These are phyloP conservation scores for Stramonita haemastoma DNA, from an alignment of 2,888 invertebrate genomes.

Conservation along the genomic window DNA sequence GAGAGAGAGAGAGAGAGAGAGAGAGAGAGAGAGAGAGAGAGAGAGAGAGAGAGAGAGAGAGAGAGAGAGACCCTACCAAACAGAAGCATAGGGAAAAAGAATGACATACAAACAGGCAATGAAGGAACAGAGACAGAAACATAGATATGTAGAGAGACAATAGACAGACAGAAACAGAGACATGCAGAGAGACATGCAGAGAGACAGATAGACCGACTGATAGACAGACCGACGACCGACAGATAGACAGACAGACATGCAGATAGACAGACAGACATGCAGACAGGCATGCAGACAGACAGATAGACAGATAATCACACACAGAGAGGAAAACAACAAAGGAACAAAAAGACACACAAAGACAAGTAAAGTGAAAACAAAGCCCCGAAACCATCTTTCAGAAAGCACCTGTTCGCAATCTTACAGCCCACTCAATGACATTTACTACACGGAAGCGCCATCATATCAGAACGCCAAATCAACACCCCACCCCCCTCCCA, in stretches of 20 bases:
- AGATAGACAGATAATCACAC: not conserved
- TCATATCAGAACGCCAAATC: too few relatives aligned
- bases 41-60: not conserved
- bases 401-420: too few relatives aligned
- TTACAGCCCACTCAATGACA: too few relatives aligned
- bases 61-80: not conserved
- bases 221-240: not conserved
- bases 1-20: not conserved
- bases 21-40: not conserved
- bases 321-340: too few relatives aligned
- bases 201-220: not conserved
- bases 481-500: not conserved
- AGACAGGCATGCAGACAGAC: not conserved
- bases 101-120: too few relatives aligned
- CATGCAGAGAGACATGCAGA: not conserved
- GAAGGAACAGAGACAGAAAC: not conserved
- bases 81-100: too few relatives aligned
- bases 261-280: not conserved
- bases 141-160: not conserved
- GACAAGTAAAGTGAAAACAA: not conserved
- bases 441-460: too few relatives aligned
- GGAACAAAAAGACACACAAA: not conserved
- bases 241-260: not conserved
- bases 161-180: not conserved
- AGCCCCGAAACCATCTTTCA: too few relatives aligned